Conservation (phyloP, 2,113 vertebrate genomes). For the Lynx canadensis region DNA sequence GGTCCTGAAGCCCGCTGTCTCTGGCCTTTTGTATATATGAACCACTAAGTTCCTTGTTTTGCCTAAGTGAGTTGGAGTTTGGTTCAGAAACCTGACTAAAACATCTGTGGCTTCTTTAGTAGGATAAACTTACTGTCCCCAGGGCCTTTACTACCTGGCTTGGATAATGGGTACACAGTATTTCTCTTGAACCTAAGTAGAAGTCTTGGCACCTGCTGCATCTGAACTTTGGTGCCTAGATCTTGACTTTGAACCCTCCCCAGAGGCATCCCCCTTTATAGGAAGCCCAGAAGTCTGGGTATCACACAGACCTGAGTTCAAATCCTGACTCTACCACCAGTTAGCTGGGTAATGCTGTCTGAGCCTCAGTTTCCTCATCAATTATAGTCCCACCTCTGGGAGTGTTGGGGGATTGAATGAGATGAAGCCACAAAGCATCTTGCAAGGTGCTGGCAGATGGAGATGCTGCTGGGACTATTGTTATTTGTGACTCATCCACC, state of each 20-base stretch:
- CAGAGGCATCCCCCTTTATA: accelerated
- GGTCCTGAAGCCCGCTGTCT: background rate
- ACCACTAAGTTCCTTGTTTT: background rate
- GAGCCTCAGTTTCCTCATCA: background rate
- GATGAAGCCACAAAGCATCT: accelerated
- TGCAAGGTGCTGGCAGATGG: background rate
- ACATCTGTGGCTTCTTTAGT: accelerated
- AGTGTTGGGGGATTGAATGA: no score
- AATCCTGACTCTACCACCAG: background rate
- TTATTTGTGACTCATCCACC: background rate
- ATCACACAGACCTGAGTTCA: background rate
- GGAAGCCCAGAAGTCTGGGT: background rate
- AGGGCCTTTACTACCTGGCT: background rate
- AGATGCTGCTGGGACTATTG: background rate
- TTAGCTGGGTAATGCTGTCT: background rate
- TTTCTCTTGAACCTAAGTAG: background rate
- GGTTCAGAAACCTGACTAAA: background rate
- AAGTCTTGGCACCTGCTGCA: background rate
- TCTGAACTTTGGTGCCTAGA: background rate
- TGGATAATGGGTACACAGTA: background rate
- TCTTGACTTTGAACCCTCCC: background rate
- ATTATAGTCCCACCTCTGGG: background rate
- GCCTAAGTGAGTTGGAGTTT: background rate
- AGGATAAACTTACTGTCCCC: background rate
- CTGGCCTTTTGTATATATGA: background rate